A percentile compares a stretch with the other conserved stretches of the same genome.
Evolutionary conservation across 1,140 invertebrate genomes (phyloP).

Genomic region (Lucilia sericata): DNA sequence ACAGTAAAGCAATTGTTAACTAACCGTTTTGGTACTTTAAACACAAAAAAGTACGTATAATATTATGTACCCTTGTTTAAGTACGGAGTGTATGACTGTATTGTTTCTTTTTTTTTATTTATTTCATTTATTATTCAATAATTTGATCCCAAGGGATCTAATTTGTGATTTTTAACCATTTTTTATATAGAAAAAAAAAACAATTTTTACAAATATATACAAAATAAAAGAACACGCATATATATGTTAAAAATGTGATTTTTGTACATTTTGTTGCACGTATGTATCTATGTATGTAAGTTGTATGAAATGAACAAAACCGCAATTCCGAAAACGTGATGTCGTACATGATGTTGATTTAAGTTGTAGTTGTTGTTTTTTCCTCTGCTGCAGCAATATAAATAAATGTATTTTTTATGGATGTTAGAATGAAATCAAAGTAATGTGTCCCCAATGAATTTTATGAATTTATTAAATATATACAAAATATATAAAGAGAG

Average conservation of each 20-base stretch:
- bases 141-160: slow-evolving; percentile 28
- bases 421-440: slow-evolving; percentile 26
- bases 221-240: background rate
- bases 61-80: background rate
- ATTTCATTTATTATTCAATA: background rate
- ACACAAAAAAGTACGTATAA: background rate
- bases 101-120: background rate
- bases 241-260: background rate
- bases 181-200: background rate
- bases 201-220: background rate
- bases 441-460: slow-evolving; percentile 11
- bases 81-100: background rate
- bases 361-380: background rate
- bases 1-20: background rate
- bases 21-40: background rate
- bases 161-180: slow-evolving; percentile 29
- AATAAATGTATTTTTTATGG: background rate
- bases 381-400: background rate
- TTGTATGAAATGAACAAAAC: background rate
- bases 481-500: background rate
- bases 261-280: background rate
- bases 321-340: background rate
- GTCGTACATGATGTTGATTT: background rate
- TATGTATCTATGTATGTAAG: too few species aligned
- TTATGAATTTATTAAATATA: slow-evolving; percentile 15